phyloP scores from a whole-genome alignment of 2,113 vertebrate genomes.

The Progne subis region DNA sequence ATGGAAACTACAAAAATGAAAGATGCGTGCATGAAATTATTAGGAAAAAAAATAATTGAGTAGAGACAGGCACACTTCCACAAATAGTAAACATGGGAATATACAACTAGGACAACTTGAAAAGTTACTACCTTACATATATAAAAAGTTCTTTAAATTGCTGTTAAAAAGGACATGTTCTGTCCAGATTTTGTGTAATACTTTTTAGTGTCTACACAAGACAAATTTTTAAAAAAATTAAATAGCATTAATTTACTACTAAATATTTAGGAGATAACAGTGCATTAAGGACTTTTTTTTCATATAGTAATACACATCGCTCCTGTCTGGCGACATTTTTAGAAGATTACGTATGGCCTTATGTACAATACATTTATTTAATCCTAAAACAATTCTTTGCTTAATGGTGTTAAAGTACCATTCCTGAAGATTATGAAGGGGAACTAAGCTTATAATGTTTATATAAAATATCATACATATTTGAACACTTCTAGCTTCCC shows the following conservation, averaged over 20 bases:
- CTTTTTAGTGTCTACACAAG: constrained; percentile 90
- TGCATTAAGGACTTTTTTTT: constrained; percentile 86
- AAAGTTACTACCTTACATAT: constrained; percentile 79
- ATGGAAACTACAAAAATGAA: constrained; percentile 66
- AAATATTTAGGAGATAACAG: constrained; percentile 91
- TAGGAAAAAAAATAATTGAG: constrained; percentile 47
- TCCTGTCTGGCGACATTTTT: constrained; percentile 70
- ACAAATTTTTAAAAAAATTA: constrained; percentile 89
- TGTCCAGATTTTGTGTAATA: constrained; percentile 82
- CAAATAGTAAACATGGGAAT: constrained; percentile 75
- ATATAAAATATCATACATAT: constrained; percentile 73
- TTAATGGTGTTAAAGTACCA: constrained; percentile 74
- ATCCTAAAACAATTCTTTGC: constrained; percentile 71
- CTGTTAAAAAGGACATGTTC: constrained; percentile 80
- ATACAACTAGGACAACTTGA: constrained; percentile 74
- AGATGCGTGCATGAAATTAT: constrained; percentile 69
- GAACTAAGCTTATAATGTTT: constrained; percentile 75
- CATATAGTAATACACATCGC: constrained; percentile 81
- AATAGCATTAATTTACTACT: constrained; percentile 91
- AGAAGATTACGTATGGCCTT: constrained; percentile 82
- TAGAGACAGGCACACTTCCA: constrained; percentile 74
- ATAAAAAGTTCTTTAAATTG: constrained; percentile 81
- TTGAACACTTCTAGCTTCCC: constrained; percentile 66
- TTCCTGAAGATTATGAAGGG: constrained; percentile 75
- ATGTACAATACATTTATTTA: constrained; percentile 84